Evolutionary conservation across 2,797 vertebrate species (phyloP), one percentile per base, ranked within the genome.

Genomic region (Coregonus ussuriensis): DNA sequence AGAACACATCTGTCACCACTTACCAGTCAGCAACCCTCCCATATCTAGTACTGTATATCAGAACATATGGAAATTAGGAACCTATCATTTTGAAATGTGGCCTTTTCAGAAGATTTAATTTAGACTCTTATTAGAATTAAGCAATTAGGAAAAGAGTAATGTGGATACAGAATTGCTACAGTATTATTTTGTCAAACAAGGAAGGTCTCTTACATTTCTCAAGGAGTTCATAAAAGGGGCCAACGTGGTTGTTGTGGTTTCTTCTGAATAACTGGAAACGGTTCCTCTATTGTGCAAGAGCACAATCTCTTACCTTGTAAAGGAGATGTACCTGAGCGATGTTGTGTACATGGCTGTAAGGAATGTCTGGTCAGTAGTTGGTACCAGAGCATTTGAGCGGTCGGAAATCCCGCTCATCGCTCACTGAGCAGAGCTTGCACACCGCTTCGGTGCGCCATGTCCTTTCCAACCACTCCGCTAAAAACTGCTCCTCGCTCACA

Each of bases 321-420:
- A 62, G 76, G 52, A 80, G 74, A 65, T 80, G 73, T n/a, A 29
- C 54, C 33, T 53, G 51, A 71, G 71, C 41, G 67, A 52, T 66
- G 56, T 75, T 62, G 56, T 18, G 6, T 65, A 1, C 6, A 74
- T 63, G 74, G 74, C 81, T 77, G 29, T 25, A 71, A 69, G 62
- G 76, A 75, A 72, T 74, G 76, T 78, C 59, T 80, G 79, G 71
- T 47, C 71, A 76, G 73, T 72, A 74, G 47, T 62, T 33, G 31
- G 31, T 33, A 13, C 9, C 41, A 47, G 41, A 47, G 41, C 9
- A 47, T 47, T 9, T 47, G 41, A 11, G 41, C 9, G 41, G 25
- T 25, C 25, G 31, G 31, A 33, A 33, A 33, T 33, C 31, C 31
- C 31, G 31, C 31, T 33, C 31, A 33, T 33, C 3, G 31, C 31